These are phyloP conservation scores for Saimiri boliviensis DNA, from an alignment of 2,113 vertebrate species.

Conservation along the genomic window DNA sequence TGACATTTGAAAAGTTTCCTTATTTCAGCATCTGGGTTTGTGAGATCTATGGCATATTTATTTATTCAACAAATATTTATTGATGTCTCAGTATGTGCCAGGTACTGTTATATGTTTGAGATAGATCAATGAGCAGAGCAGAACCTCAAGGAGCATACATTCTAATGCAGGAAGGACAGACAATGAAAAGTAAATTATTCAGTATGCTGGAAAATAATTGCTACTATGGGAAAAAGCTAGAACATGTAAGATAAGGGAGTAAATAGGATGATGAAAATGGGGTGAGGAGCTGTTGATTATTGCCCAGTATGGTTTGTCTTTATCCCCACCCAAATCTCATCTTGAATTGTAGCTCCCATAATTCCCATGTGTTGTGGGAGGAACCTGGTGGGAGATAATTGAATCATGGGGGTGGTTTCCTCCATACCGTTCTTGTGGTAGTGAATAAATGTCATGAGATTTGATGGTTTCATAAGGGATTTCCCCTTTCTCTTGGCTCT, in stretches of 20 bases:
- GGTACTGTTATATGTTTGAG: neutral
- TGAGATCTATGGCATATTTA: neutral
- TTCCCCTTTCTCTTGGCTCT: too few species aligned
- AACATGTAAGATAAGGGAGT: neutral
- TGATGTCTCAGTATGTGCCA: neutral
- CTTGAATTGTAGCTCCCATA: too few species aligned
- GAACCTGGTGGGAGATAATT: too few species aligned
- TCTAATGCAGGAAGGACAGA: neutral
- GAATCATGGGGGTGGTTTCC: too few species aligned
- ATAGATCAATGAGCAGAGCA: neutral
- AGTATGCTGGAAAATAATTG: neutral
- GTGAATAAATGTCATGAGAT: too few species aligned
- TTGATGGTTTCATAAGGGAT: too few species aligned
- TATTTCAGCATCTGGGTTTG: neutral
- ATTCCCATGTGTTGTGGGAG: too few species aligned
- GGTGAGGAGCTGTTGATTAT: neutral
- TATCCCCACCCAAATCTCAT: too few species aligned
- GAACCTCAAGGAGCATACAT: neutral
- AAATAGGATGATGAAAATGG: neutral
- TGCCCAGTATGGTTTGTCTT: too few species aligned
- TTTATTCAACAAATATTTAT: neutral
- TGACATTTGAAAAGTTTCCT: neutral
- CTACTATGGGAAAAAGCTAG: neutral
- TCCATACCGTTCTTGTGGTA: too few species aligned
- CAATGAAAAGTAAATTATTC: neutral